These are phyloP conservation scores for Takifugu bimaculatus DNA, from an alignment of 2,113 vertebrate species.

Conservation along the genomic window DNA sequence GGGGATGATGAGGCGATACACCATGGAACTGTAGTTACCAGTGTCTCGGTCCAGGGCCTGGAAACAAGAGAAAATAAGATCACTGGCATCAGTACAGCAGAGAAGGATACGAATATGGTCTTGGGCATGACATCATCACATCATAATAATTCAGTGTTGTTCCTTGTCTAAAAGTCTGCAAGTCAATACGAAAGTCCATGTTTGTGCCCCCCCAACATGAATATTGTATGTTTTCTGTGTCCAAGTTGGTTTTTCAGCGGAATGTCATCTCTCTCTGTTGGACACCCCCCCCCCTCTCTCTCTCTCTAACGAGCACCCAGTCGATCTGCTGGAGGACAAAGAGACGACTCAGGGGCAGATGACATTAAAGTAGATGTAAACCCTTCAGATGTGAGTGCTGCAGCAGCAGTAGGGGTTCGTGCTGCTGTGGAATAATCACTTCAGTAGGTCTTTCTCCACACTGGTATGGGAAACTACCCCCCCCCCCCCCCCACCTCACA, in stretches of 20 bases:
- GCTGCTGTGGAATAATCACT: conserved; percentile 9
- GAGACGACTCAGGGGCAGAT: conserved; percentile 3
- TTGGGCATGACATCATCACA: too few relatives aligned
- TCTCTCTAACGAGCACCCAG: not conserved
- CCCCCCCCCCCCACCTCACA: too few relatives aligned
- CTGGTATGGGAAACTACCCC: not conserved
- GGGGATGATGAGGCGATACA: conserved; percentile 86
- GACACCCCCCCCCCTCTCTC: conserved; percentile 23
- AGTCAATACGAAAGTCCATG: conserved; percentile 9
- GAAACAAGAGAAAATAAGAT: conserved; percentile 4
- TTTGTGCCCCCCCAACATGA: conserved; percentile 9
- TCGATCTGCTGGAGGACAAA: conserved; percentile 15
- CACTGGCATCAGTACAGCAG: not conserved
- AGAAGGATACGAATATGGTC: not conserved
- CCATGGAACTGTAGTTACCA: conserved; percentile 91
- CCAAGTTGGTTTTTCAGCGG: conserved; percentile 37
- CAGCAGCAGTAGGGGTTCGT: not conserved
- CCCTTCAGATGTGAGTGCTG: conserved; percentile 1
- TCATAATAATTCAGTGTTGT: too few relatives aligned
- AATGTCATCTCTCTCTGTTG: conserved; percentile 26
- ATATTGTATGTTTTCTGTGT: conserved; percentile 25
- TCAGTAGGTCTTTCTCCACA: conserved; percentile 4
- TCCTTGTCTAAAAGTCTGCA: too few relatives aligned
- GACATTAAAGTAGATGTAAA: conserved; percentile 15
- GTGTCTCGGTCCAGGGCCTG: conserved; percentile 93